Percentiles rank a stretch among this genome's conserved stretches.
phyloP scores from a whole-genome alignment of 2,113 vertebrate species.

The Oplegnathus fasciatus region DNA sequence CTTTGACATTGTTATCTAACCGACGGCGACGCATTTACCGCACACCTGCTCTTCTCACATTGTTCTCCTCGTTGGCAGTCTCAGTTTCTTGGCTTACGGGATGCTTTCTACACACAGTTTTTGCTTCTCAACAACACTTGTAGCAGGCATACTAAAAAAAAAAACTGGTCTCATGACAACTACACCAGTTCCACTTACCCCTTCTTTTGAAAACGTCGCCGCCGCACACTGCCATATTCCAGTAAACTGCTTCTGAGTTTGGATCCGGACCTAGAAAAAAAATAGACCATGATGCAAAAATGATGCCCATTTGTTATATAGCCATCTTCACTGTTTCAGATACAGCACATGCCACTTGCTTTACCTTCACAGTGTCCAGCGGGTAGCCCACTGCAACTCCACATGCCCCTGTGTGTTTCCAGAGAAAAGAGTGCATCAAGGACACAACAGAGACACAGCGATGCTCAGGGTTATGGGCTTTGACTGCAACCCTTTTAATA shows the following conservation, averaged over 20 bases:
- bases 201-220: slow-evolving; percentile 77
- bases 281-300: background rate
- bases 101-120: background rate
- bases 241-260: slow-evolving; percentile 80
- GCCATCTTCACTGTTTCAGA: background rate
- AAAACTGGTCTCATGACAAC: background rate
- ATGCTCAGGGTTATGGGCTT: background rate
- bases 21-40: background rate
- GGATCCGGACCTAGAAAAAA: slow-evolving; percentile 74
- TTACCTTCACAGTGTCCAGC: slow-evolving; percentile 79
- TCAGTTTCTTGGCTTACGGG: background rate
- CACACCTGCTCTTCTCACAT: background rate
- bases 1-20: background rate
- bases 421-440: slow-evolving; percentile 37
- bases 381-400: slow-evolving; percentile 80
- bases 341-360: background rate
- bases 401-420: slow-evolving; percentile 71
- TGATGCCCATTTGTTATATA: fast-evolving
- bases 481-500: background rate
- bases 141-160: background rate
- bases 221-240: slow-evolving; percentile 75
- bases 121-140: background rate
- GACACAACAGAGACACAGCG: background rate
- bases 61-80: background rate
- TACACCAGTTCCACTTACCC: slow-evolving; percentile 54